These are phyloP conservation scores for Anthopleura xanthogrammica DNA, from an alignment of 92 coral and sea anemone genomes.

Conservation along the genomic window DNA sequence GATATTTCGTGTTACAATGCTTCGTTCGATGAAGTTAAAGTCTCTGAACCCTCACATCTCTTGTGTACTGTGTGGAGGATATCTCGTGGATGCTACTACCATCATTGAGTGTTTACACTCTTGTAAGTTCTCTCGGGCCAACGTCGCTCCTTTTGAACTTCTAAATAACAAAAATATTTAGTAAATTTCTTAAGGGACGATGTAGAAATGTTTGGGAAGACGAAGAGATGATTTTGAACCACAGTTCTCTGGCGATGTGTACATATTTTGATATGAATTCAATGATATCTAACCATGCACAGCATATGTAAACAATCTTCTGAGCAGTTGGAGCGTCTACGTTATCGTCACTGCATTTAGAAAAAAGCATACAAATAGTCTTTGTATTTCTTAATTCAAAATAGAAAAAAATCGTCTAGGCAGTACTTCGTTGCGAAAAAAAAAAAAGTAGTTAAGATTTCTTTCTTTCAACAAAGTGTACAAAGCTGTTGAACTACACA, in stretches of 20 bases:
- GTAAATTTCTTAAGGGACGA: neutral
- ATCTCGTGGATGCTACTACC: conserved; percentile 91
- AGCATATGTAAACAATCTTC: conserved; percentile 1
- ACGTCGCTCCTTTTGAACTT: neutral
- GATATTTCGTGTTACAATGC: conserved; percentile 4
- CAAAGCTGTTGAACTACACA: too few species aligned
- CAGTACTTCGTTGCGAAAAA: neutral
- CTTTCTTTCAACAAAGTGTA: neutral
- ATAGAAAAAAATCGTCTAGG: neutral
- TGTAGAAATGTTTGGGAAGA: neutral
- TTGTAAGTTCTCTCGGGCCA: conserved; percentile 57
- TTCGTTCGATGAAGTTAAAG: conserved; percentile 36
- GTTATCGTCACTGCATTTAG: neutral
- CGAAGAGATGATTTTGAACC: neutral
- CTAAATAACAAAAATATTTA: neutral
- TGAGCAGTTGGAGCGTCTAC: neutral
- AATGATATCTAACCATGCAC: neutral
- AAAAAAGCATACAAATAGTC: neutral
- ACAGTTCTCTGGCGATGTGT: neutral
- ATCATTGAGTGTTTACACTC: conserved; percentile 96
- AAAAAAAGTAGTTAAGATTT: neutral
- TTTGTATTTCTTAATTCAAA: neutral
- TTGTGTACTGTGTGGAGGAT: conserved; percentile 92
- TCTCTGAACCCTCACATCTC: conserved; percentile 81
- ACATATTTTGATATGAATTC: neutral